Percentiles rank a stretch among this genome's conserved stretches.
phyloP scores from a whole-genome alignment of 2,888 invertebrate genomes.

The Cosmia pyralina region DNA sequence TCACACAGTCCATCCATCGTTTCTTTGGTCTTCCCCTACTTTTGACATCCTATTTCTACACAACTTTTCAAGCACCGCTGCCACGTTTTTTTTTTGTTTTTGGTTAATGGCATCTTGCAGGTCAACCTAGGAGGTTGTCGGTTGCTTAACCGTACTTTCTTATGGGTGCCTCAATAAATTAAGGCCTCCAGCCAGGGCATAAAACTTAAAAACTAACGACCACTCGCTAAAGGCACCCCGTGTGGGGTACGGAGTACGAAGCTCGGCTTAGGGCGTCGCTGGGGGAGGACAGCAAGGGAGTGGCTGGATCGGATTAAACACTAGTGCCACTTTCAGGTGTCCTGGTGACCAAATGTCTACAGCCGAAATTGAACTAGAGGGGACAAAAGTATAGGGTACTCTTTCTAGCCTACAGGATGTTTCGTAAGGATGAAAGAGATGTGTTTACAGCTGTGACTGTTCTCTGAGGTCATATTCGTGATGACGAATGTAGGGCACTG shows the following conservation, averaged over 20 bases:
- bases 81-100: no score
- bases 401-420: conserved; percentile 7
- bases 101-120: no score
- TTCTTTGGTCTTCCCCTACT: not conserved
- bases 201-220: no score
- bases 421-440: conserved; percentile 6
- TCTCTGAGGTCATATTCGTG: conserved; percentile 5
- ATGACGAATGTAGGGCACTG: conserved; percentile 42
- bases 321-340: not conserved
- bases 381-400: not conserved
- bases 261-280: no score
- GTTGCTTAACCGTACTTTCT: no score
- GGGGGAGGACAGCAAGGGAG: no score
- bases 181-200: no score
- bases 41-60: not conserved
- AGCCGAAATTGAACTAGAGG: not conserved
- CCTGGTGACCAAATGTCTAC: not conserved
- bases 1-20: not conserved
- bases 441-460: not conserved
- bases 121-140: no score
- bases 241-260: no score
- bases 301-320: not conserved
- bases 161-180: no score
- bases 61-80: not conserved
- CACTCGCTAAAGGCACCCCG: no score